Conservation (phyloP, 2,888 invertebrate species). For the Lydus trimaculatus region DNA sequence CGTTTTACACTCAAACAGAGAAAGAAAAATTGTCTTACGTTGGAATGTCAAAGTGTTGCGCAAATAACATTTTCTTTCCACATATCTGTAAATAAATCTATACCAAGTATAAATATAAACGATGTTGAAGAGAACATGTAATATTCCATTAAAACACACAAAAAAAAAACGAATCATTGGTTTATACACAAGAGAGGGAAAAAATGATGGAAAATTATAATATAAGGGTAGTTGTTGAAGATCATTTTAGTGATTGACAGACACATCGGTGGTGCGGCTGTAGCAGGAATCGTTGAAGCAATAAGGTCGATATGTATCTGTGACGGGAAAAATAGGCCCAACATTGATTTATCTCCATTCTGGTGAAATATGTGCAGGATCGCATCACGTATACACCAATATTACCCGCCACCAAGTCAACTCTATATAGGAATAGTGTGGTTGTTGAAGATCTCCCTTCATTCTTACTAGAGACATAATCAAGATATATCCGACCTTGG, state of each 20-base stretch:
- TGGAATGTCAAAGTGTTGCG: constrained; percentile 34
- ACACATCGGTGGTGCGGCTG: neutral
- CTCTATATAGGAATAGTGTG: constrained; percentile 7
- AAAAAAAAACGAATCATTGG: neutral
- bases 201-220: neutral
- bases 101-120: neutral
- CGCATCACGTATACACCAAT: constrained; percentile 53
- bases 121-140: neutral
- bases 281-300: constrained; percentile 36
- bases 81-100: constrained; percentile 14
- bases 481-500: constrained; percentile 60
- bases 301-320: constrained; percentile 54
- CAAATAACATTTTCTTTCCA: constrained; percentile 30
- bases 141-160: neutral
- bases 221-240: neutral
- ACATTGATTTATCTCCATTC: constrained; percentile 59
- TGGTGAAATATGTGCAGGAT: constrained; percentile 58
- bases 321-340: constrained; percentile 46
- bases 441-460: constrained; percentile 36
- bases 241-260: neutral
- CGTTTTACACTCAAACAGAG: constrained; percentile 2
- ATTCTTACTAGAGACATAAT: constrained; percentile 48
- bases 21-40: constrained; percentile 12
- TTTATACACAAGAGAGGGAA: neutral
- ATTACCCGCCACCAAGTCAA: constrained; percentile 19